Percentiles rank a stretch among this genome's conserved stretches.
Conservation (phyloP, 2,113 vertebrate genomes). For the Myiagra hebetior region DNA sequence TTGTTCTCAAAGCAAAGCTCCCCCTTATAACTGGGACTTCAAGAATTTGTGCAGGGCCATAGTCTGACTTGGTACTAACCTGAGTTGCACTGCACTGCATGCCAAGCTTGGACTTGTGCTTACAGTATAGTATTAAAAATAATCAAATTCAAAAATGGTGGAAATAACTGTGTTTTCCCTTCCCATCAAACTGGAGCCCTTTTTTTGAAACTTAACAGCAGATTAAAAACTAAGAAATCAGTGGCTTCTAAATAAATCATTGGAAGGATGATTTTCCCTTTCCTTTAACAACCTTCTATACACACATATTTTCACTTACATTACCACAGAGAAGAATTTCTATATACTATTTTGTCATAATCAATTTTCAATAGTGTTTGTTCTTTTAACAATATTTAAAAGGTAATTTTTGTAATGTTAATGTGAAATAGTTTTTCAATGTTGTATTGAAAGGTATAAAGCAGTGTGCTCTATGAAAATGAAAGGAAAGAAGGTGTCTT, state of each 20-base stretch:
- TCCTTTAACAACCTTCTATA: not conserved
- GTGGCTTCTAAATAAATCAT: not conserved
- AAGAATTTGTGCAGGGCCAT: not conserved
- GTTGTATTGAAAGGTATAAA: conserved; percentile 18
- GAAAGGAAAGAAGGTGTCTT: not conserved
- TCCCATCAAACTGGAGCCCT: not conserved
- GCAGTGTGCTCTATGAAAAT: not conserved
- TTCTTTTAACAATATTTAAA: not conserved
- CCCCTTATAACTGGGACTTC: not conserved
- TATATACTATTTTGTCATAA: not conserved
- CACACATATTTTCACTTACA: not conserved
- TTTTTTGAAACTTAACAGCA: not conserved
- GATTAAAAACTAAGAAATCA: conserved; percentile 4
- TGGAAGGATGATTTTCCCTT: not conserved
- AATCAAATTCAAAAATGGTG: not conserved
- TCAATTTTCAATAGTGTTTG: not conserved
- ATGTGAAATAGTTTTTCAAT: not conserved
- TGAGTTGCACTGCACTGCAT: not conserved
- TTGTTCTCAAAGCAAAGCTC: not conserved
- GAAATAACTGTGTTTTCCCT: not conserved
- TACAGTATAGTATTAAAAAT: not conserved
- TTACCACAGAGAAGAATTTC: not conserved
- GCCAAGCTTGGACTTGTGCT: not conserved
- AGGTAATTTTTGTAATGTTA: not conserved
- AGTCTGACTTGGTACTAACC: not conserved